phyloP scores from a whole-genome alignment of 2,113 vertebrate genomes.

The Prionailurus viverrinus region DNA sequence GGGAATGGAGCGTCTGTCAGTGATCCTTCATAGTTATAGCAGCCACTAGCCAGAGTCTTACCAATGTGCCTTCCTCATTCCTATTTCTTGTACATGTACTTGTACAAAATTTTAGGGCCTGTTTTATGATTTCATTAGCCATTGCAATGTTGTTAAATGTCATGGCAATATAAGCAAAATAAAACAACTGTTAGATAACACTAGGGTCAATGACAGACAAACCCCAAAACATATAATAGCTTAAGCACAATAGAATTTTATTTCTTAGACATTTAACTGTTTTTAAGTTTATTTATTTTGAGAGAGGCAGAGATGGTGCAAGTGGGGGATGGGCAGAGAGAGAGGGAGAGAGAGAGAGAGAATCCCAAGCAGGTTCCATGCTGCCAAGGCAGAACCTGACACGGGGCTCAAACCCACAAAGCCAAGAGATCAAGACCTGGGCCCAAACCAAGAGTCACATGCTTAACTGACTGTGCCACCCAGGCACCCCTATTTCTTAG shows the following conservation, averaged over 20 bases:
- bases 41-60: not conserved
- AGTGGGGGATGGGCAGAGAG: no score
- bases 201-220: not conserved
- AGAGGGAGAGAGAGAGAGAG: no score
- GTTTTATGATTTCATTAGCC: not conserved
- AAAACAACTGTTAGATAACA: not conserved
- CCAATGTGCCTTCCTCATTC: not conserved
- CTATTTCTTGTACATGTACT: slow-evolving; percentile 3
- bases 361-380: no score
- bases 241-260: not conserved
- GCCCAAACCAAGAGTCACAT: no score
- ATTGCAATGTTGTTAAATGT: not conserved
- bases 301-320: no score
- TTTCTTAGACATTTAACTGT: not conserved
- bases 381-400: no score
- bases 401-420: no score
- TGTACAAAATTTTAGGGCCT: not conserved
- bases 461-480: no score
- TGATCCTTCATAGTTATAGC: not conserved
- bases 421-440: no score
- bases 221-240: not conserved
- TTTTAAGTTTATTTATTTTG: no score
- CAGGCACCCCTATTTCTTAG: not conserved
- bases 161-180: not conserved
- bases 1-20: slow-evolving; percentile 67